phyloP scores from a whole-genome alignment of 2,888 invertebrate genomes.

The Rhopalosiphum nymphaeae region DNA sequence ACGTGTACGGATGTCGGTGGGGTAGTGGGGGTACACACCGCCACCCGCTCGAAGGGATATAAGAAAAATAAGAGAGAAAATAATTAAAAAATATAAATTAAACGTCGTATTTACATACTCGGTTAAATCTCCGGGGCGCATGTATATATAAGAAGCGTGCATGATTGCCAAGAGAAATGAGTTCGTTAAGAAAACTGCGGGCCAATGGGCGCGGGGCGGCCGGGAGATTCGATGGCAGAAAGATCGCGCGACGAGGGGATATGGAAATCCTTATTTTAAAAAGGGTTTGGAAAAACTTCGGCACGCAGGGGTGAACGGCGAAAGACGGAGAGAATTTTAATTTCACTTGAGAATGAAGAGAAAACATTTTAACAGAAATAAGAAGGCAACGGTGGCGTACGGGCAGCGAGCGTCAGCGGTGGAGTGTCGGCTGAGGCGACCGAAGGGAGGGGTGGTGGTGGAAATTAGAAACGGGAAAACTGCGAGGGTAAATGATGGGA shows the following conservation, averaged over 20 bases:
- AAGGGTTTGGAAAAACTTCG: conserved; percentile 66
- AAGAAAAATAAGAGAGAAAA: conserved; percentile 65
- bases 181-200: conserved; percentile 65
- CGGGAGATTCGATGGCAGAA: neutral
- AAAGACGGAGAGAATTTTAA: conserved; percentile 65
- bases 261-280: conserved; percentile 66
- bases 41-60: conserved; percentile 41
- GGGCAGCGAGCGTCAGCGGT: conserved; percentile 9
- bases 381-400: conserved; percentile 49
- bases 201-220: conserved; percentile 1
- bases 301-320: conserved; percentile 35
- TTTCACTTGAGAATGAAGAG: conserved; percentile 66
- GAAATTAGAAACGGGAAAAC: conserved; percentile 65
- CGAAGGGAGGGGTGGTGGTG: conserved; percentile 31
- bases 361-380: conserved; percentile 66
- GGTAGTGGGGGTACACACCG: neutral
- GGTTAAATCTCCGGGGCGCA: conserved; percentile 60
- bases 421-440: conserved; percentile 3
- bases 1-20: neutral
- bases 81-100: conserved; percentile 65
- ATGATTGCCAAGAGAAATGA: conserved; percentile 65
- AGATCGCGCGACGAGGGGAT: conserved; percentile 42
- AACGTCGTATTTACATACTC: conserved; percentile 62
- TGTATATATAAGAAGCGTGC: conserved; percentile 62
- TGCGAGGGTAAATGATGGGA: conserved; percentile 65